Percentiles rank a stretch among this genome's conserved stretches.
Conservation (phyloP, 2,113 vertebrate species). For the Strix uralensis region DNA sequence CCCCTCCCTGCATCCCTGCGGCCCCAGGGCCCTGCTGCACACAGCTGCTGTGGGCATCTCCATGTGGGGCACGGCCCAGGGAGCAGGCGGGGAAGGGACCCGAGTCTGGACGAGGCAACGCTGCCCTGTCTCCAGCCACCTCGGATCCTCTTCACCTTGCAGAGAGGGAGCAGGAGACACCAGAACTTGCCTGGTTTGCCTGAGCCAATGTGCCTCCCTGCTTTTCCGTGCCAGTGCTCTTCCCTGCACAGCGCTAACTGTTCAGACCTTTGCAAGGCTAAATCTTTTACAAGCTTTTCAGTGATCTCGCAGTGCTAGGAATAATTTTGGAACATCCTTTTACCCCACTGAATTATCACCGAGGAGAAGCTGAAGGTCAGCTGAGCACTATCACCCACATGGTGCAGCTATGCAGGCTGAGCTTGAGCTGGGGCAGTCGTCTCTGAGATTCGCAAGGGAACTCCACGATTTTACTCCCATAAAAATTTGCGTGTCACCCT, state of each 20-base stretch:
- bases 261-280: not conserved
- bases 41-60: not conserved
- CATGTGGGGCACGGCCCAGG: accelerated
- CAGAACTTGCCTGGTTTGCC: not conserved
- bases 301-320: not conserved
- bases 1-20: not conserved
- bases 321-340: not conserved
- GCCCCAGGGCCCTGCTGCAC: not conserved
- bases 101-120: accelerated
- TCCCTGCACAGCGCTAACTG: not conserved
- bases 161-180: not conserved
- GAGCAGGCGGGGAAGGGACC: not conserved
- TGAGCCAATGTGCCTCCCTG: not conserved
- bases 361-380: not conserved
- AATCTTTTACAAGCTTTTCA: not conserved
- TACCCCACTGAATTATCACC: not conserved
- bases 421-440: not conserved
- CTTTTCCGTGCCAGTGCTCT: not conserved
- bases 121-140: not conserved
- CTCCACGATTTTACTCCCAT: not conserved
- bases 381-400: not conserved
- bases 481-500: not conserved
- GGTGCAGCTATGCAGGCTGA: not conserved
- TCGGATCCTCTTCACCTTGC: not conserved
- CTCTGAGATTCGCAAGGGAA: accelerated